Evolutionary conservation across 2,113 vertebrate species (phyloP).

Genomic region (Noctilio leporinus): DNA sequence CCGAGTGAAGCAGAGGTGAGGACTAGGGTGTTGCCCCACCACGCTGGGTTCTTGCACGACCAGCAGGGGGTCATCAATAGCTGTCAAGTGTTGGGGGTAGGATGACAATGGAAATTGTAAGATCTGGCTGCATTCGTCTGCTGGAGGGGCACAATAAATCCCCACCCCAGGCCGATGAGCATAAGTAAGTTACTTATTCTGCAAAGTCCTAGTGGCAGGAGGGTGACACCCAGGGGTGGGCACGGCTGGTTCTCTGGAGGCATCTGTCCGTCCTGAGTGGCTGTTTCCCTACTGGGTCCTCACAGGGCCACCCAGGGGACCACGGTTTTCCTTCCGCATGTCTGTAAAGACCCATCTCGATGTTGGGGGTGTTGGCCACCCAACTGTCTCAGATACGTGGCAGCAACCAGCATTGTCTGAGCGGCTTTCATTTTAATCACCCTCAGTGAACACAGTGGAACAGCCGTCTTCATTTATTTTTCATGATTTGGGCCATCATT

Average conservation of each 20-base stretch:
- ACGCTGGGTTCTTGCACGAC: too few species aligned
- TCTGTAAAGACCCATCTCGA: neutral
- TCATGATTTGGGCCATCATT: neutral
- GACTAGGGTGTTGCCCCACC: neutral
- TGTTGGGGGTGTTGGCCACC: rapidly evolving
- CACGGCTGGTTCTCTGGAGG: neutral
- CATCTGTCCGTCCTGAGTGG: rapidly evolving
- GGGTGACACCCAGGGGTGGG: neutral
- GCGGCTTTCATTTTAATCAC: neutral
- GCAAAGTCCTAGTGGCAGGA: neutral
- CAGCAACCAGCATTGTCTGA: neutral
- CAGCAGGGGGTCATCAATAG: too few species aligned
- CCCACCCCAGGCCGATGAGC: too few species aligned
- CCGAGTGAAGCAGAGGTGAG: rapidly evolving
- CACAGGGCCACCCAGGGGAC: neutral
- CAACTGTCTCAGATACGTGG: too few species aligned
- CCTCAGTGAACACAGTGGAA: neutral
- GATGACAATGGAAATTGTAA: neutral
- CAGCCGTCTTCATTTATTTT: neutral
- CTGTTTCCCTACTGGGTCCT: neutral
- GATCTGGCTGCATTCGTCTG: neutral
- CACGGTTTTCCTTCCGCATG: neutral
- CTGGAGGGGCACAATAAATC: neutral
- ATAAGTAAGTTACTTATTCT: too few species aligned
- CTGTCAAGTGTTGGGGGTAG: too few species aligned